Conservation (phyloP, 2,888 invertebrate genomes). For the Philonicus albiceps region DNA sequence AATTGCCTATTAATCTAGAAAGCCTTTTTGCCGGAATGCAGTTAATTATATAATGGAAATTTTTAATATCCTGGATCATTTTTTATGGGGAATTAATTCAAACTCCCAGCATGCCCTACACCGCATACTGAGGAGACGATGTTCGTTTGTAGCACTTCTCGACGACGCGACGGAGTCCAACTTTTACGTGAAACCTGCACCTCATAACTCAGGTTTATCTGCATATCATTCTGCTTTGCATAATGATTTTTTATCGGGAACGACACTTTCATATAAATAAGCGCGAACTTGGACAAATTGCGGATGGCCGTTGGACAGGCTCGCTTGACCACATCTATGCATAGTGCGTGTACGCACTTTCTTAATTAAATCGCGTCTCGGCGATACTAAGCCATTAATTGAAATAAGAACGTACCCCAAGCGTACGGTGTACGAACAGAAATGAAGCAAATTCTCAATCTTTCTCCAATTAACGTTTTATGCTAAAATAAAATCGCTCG, state of each 20-base stretch:
- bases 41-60: slow-evolving; percentile 19
- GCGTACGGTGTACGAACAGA: not conserved
- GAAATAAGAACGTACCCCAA: not conserved
- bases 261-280: slow-evolving; percentile 38
- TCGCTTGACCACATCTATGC: not conserved
- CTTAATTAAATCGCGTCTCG: slow-evolving; percentile 9
- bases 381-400: not conserved
- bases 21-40: not conserved
- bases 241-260: slow-evolving; percentile 40
- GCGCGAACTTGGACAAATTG: slow-evolving; percentile 32
- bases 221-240: slow-evolving; percentile 41
- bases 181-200: slow-evolving; percentile 31
- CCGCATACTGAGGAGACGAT: not conserved
- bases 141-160: not conserved
- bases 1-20: not conserved
- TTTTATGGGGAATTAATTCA: not conserved
- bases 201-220: slow-evolving; percentile 35
- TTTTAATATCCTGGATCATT: slow-evolving; percentile 9
- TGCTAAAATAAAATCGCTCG: not conserved
- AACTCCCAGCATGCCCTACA: not conserved
- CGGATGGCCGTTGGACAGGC: not conserved
- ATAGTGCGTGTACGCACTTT: not conserved
- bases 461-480: slow-evolving; percentile 4
- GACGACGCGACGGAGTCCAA: not conserved
- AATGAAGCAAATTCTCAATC: not conserved